Evolutionary conservation across 2,888 invertebrate species (phyloP).

Genomic region (Agrotis clavis): DNA sequence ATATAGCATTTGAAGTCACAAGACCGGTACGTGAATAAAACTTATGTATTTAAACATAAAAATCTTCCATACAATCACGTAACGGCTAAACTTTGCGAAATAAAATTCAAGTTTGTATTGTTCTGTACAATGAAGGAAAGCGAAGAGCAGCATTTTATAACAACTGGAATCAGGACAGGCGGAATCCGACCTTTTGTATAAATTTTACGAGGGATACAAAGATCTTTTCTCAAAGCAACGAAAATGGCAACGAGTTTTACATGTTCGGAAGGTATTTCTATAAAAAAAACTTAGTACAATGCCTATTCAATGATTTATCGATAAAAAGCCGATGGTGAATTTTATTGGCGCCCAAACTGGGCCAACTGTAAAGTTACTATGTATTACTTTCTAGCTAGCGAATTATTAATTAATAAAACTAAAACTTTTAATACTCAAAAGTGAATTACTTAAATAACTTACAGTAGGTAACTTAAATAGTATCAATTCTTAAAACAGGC

Average conservation of each 20-base stretch:
- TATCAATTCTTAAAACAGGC: background rate
- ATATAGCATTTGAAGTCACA: background rate
- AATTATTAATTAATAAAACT: background rate
- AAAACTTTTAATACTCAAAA: background rate
- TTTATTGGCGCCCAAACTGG: constrained; percentile 18
- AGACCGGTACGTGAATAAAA: background rate
- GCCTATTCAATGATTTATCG: background rate
- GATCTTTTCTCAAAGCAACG: constrained; percentile 1
- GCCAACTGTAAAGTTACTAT: background rate
- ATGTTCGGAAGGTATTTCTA: constrained; percentile 2
- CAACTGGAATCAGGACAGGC: background rate
- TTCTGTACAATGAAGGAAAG: constrained; percentile 11
- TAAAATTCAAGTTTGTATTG: constrained; percentile 39
- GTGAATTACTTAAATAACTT: no score
- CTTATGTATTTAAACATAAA: background rate
- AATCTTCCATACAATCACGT: background rate
- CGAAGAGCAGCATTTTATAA: constrained; percentile 28
- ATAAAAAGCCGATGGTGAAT: background rate
- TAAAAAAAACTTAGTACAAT: background rate
- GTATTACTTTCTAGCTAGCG: background rate
- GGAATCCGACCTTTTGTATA: constrained; percentile 34
- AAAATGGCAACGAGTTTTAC: constrained; percentile 5
- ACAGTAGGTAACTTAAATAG: background rate
- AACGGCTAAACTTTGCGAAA: background rate
- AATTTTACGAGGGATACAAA: constrained; percentile 43